Evolutionary conservation across 1,140 invertebrate species (phyloP).

Genomic region (Wasmannia auropunctata): DNA sequence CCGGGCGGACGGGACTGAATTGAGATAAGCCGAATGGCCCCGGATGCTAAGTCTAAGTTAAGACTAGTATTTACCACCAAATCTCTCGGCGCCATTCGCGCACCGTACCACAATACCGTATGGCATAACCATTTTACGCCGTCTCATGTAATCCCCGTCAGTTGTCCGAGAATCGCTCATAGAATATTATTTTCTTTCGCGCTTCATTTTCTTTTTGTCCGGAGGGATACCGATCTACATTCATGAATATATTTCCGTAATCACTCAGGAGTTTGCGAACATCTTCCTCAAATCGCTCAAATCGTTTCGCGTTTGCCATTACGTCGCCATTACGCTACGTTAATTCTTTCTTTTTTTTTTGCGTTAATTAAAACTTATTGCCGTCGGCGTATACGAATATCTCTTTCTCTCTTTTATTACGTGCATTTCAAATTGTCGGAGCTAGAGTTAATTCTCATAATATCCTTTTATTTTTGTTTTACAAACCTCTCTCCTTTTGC

Average conservation of each 20-base stretch:
- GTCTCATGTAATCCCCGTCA: neutral
- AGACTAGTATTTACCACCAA: neutral
- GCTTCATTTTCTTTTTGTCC: too few species aligned
- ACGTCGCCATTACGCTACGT: neutral
- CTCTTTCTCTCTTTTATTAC: neutral
- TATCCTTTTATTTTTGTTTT: neutral
- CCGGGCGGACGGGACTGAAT: neutral
- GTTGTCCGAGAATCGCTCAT: neutral
- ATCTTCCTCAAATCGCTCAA: neutral
- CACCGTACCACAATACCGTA: neutral
- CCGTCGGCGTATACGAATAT: neutral
- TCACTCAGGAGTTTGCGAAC: neutral
- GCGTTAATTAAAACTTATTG: slow-evolving; percentile 8
- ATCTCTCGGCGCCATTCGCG: neutral
- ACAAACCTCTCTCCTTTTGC: neutral
- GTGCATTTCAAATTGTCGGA: neutral
- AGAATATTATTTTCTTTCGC: neutral
- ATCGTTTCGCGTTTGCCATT: neutral
- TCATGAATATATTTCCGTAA: neutral
- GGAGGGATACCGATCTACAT: neutral
- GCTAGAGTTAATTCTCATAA: neutral
- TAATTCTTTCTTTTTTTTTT: neutral
- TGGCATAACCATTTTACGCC: neutral
- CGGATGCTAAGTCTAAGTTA: slow-evolving; percentile 4
- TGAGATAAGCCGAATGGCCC: neutral